A percentile compares a stretch with the other conserved stretches of the same genome.
These are phyloP conservation scores for Ceriagrion tenellum DNA, from an alignment of 2,888 invertebrate genomes.

Conservation along the genomic window DNA sequence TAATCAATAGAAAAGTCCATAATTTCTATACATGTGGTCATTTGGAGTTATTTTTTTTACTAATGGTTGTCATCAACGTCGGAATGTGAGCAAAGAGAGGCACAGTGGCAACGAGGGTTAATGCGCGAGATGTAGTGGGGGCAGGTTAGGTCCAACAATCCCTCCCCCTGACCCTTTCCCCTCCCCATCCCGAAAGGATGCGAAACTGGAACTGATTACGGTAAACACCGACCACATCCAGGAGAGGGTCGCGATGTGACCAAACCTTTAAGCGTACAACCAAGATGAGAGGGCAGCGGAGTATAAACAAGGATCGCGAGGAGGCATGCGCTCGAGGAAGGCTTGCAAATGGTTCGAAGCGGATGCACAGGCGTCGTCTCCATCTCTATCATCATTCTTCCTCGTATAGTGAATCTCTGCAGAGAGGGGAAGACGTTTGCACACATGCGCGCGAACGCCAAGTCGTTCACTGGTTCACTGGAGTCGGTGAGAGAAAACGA, in stretches of 20 bases:
- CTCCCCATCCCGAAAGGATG: not conserved
- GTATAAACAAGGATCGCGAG: too few species aligned
- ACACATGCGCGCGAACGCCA: not conserved
- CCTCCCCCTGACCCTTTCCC: not conserved
- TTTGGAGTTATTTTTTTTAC: too few species aligned
- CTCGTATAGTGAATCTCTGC: too few species aligned
- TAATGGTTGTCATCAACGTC: too few species aligned
- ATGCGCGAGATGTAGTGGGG: too few species aligned
- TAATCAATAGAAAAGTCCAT: too few species aligned
- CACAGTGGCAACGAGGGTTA: too few species aligned
- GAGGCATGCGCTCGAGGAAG: not conserved
- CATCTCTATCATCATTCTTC: not conserved
- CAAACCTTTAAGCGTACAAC: not conserved
- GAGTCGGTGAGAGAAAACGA: not conserved
- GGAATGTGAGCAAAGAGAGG: too few species aligned
- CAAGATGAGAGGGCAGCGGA: too few species aligned
- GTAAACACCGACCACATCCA: not conserved
- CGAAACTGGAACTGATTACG: slow-evolving; percentile 2
- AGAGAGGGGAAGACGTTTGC: not conserved
- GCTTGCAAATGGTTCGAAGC: not conserved
- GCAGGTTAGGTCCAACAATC: too few species aligned
- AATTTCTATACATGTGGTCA: too few species aligned
- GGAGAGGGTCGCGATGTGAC: not conserved
- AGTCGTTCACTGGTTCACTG: not conserved
- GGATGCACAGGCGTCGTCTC: not conserved